Percentiles rank a stretch among this genome's conserved stretches.
Conservation (phyloP, 2,113 vertebrate genomes). For the Anolis sagrei region DNA sequence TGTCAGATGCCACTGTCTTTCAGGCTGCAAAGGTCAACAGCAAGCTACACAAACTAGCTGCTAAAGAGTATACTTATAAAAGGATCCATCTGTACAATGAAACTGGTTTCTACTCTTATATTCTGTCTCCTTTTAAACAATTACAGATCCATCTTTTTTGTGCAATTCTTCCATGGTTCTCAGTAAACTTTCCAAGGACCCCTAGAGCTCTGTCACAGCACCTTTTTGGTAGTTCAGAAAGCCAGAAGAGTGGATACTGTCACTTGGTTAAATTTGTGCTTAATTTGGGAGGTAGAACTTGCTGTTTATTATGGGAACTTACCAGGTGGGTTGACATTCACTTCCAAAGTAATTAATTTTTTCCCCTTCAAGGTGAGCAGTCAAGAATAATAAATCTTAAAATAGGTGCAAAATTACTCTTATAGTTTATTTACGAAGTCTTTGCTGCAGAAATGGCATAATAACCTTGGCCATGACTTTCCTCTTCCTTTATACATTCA, state of each 20-base stretch:
- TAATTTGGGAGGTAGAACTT: background rate
- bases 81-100: background rate
- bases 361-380: background rate
- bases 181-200: background rate
- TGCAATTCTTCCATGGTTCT: background rate
- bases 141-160: background rate
- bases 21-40: no score
- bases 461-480: constrained; percentile 61
- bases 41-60: no score
- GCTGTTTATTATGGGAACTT: background rate
- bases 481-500: constrained; percentile 7
- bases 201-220: background rate
- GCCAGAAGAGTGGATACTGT: background rate
- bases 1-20: no score
- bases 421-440: constrained; percentile 35
- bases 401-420: background rate
- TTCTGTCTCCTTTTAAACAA: background rate
- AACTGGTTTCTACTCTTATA: background rate
- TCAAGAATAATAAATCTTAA: constrained; percentile 7
- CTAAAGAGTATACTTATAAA: background rate
- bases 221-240: background rate
- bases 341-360: no score
- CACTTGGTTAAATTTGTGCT: background rate
- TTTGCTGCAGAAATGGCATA: constrained; percentile 37
- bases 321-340: background rate